Base-by-base conservation (phyloP, 2,888 invertebrate species). In the Clivina fossor region DNA sequence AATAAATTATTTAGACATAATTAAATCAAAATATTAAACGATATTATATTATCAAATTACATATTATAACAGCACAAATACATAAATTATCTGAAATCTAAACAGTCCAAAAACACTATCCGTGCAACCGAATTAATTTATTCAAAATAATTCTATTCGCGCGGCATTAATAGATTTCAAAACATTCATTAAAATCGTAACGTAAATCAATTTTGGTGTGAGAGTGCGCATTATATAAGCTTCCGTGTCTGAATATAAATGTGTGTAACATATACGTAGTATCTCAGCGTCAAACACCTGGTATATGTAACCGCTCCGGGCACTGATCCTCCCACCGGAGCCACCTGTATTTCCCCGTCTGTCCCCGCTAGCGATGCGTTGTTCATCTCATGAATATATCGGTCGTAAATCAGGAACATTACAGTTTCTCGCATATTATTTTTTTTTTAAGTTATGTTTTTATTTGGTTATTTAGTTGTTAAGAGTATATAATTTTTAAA, bases 361-460 rank as follows among this genome's bases (percentile, higher is more conserved):
- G 9, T 26, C 44, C 5, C 5, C 44, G 18, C 32, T 9, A 38
- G n/a, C 44, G 33, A 20, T 32, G 18, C 33, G 16, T 15, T n/a
- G n/a, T n/a, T n/a, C n/a, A 18, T 7, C 28, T 50, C 40, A 50
- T 50, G 50, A 50, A 50, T 50, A 50, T 40, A 50, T 50, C 38
- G 30, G 40, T 26, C 32, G 40, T 50, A 50, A 50, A 50, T 50
- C 50, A 40, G 16, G n/a, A 20, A 40, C 22, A 40, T 19, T 18
- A 40, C 40, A 2, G 20, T 26, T 5, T 26, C 9, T 24, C 9
- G 26, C 26, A 24, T 7, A 24, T 24, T 7, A 24, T 24, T 24
- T 24, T 7, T 24, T 24, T 24, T 7, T 24, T 24, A 24, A 24
- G 26, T 24, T 9, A 24, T 24, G 26, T 24, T 9, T 24, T 7